Conservation (phyloP, 2,113 vertebrate species). For the Eretmochelys imbricata region DNA sequence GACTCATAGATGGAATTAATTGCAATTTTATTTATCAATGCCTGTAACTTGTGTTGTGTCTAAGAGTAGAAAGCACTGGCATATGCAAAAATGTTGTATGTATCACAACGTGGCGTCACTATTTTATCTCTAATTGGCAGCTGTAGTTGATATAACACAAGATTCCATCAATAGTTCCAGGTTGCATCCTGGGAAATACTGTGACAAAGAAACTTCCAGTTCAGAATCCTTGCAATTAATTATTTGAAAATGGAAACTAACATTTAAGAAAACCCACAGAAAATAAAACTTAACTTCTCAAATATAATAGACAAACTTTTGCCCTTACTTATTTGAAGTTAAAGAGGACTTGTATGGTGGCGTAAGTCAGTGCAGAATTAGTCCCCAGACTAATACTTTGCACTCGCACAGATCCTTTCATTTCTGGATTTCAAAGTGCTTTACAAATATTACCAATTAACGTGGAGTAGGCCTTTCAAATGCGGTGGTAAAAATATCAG, state of each 20-base stretch:
- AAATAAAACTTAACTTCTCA: neutral
- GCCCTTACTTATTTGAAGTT: neutral
- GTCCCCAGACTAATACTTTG: neutral
- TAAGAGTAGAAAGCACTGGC: neutral
- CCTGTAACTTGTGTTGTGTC: neutral
- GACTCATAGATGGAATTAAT: slow-evolving; percentile 40
- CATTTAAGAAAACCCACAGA: neutral
- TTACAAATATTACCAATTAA: neutral
- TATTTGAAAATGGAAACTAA: neutral
- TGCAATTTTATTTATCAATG: slow-evolving; percentile 20
- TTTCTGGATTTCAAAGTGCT: neutral
- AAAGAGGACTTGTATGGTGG: neutral
- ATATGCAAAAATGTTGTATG: neutral
- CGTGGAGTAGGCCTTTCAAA: neutral
- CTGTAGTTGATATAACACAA: neutral
- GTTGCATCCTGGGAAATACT: neutral
- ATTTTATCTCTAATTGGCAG: neutral
- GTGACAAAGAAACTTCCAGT: neutral
- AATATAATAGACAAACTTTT: neutral
- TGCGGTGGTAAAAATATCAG: neutral
- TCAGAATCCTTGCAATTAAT: neutral
- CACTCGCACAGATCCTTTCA: neutral
- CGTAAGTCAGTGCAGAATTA: neutral
- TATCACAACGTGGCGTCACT: neutral
- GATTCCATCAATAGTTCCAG: neutral